These are phyloP conservation scores for Drosophila longiperda DNA, from an alignment of 2,888 invertebrate species.

Conservation along the genomic window DNA sequence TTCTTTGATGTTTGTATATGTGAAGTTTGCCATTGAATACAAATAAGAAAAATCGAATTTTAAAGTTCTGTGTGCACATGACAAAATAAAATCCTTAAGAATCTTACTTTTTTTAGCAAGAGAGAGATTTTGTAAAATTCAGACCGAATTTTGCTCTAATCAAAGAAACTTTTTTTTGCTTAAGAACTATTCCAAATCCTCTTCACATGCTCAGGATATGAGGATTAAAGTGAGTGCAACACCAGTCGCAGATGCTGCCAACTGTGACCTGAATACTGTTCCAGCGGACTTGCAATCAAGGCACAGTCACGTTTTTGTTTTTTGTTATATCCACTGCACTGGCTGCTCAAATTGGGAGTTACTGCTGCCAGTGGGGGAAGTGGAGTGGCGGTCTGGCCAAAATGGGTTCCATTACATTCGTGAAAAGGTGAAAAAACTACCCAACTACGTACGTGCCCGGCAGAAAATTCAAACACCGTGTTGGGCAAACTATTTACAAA, in stretches of 20 bases:
- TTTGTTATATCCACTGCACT: background rate
- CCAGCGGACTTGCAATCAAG: constrained; percentile 34
- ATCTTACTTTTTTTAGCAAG: background rate
- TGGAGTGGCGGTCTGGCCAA: constrained; percentile 4
- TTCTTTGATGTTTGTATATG: background rate
- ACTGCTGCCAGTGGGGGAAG: background rate
- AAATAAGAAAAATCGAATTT: background rate
- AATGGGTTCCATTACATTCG: constrained; percentile 22
- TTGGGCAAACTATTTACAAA: constrained; percentile 36
- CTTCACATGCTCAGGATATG: background rate
- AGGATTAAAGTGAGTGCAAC: background rate
- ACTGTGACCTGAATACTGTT: background rate
- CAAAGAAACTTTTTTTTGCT: background rate
- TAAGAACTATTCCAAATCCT: background rate
- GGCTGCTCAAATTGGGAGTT: background rate
- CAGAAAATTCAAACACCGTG: constrained; percentile 32
- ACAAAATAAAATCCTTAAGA: background rate
- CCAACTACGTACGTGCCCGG: constrained; percentile 1
- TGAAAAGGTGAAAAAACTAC: constrained; percentile 4
- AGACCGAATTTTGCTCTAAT: background rate
- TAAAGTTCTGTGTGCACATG: background rate
- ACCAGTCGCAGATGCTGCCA: background rate
- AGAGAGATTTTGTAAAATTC: background rate
- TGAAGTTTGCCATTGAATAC: background rate
- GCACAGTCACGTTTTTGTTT: constrained; percentile 45